Conservation (phyloP, 2,888 invertebrate species). For the Tortrix viridana region DNA sequence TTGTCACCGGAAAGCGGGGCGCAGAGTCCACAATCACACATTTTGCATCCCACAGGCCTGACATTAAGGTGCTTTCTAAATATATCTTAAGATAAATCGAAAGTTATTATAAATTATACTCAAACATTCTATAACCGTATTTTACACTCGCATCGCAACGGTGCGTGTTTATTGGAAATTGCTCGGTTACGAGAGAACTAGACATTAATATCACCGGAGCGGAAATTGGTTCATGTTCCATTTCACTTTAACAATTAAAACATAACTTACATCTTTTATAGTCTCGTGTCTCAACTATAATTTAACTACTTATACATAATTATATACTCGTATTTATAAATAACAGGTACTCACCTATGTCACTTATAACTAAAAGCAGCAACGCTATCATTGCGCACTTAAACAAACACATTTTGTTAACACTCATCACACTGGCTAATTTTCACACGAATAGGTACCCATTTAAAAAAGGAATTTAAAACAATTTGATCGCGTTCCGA, state of each 20-base stretch:
- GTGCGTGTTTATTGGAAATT: conserved; percentile 30
- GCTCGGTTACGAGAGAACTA: conserved; percentile 11
- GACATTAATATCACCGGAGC: conserved; percentile 15
- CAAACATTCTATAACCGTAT: neutral
- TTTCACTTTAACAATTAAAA: conserved; percentile 3
- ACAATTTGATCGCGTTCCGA: conserved; percentile 10
- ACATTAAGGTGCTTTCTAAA: too few relatives aligned
- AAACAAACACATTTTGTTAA: conserved; percentile 55
- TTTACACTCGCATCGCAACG: neutral
- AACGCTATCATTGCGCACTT: conserved; percentile 54
- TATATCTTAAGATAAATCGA: neutral
- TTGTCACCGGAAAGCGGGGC: too few relatives aligned
- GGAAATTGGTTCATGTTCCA: conserved; percentile 1
- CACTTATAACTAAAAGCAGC: conserved; percentile 49
- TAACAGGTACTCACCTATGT: conserved; percentile 53
- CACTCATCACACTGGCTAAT: conserved; percentile 24
- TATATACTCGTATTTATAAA: neutral
- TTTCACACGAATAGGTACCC: conserved; percentile 4
- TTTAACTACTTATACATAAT: too few relatives aligned
- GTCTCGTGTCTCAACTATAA: too few relatives aligned
- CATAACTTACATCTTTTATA: too few relatives aligned
- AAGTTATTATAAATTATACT: conserved; percentile 13
- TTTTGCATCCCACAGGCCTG: too few relatives aligned
- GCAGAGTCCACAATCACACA: too few relatives aligned
- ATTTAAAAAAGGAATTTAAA: conserved; percentile 12